Evolutionary conservation across 2,797 vertebrate species (phyloP), one percentile per base, ranked within the genome.

Genomic region (Peromyscus aztecus): DNA sequence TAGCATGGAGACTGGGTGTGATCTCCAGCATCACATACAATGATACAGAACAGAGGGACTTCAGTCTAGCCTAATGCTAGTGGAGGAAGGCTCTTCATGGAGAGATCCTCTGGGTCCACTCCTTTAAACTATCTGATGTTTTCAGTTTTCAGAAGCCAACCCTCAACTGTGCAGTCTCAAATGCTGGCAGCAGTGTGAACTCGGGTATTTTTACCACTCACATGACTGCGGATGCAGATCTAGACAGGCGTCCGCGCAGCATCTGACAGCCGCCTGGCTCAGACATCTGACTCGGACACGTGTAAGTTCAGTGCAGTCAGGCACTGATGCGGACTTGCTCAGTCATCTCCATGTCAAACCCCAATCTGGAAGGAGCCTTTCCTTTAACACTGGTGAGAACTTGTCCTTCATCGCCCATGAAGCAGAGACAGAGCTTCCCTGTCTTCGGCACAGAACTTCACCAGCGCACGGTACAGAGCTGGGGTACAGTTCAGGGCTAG

Each of bases 141-240:
- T 67, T 63, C 43, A 23, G 37, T 65, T 88, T 92, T n/a, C 65
- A 43, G 55, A 69, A 59, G 37, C 63, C 71, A 78, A 7, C 49
- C 67, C 55, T 94, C 52, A 55, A n/a, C 57, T 59, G 21, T 57
- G 8, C 57, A 49, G 34, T 89, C 57, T 80, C 31, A n/a, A 91
- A 87, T 43, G 81, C 63, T 92, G 93, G 83, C 29, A 69, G 90
- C 78, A 91, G 88, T 2, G 34, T 90, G 59, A 94, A 46, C 82
- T 27, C 4, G 11, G 93, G 69, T 97, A 97, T 97, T 96, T 98
- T 96, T 96, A 87, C 63, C 75, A 46, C 52, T 92, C 97, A 97
- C 83, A 90, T 82, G 96, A 96, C 59, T 40, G 27, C 65, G 19
- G 57, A 78, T 29, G 55, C 77, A 84, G 92, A 83, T 10, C 40